Percentiles rank a stretch among this genome's conserved stretches.
These are phyloP conservation scores for Prenolepis imparis DNA, from an alignment of 2,888 invertebrate genomes.

Conservation along the genomic window DNA sequence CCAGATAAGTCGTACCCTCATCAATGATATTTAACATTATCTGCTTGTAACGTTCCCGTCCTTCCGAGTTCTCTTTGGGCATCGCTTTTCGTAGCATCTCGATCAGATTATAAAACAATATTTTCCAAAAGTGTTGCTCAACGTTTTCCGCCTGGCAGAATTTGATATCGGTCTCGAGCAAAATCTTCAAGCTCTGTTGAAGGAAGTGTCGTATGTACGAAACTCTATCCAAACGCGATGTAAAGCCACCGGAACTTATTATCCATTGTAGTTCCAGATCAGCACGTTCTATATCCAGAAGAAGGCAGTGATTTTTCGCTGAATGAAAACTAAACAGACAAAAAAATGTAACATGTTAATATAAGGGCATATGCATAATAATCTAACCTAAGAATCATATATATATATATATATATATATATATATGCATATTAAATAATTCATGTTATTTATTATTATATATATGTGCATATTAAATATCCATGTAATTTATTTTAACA, in stretches of 20 bases:
- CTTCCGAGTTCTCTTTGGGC: conserved; percentile 88
- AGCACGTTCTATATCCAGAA: conserved; percentile 90
- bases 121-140: conserved; percentile 97
- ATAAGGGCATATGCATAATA: not conserved
- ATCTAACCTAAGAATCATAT: not conserved
- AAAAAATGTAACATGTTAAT: not conserved
- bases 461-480: not conserved
- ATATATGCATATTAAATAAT: not conserved
- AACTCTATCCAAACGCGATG: conserved; percentile 90
- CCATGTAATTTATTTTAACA: no score
- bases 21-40: conserved; percentile 91
- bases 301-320: conserved; percentile 88
- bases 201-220: conserved; percentile 89
- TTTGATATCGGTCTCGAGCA: conserved; percentile 93
- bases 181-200: conserved; percentile 90
- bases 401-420: not conserved
- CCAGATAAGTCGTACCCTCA: conserved; percentile 93
- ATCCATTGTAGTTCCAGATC: conserved; percentile 90
- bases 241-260: conserved; percentile 88
- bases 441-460: no score
- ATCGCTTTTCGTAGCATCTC: conserved; percentile 92
- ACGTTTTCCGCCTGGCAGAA: conserved; percentile 95
- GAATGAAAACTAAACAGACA: conserved; percentile 87
- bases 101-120: conserved; percentile 95
- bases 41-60: conserved; percentile 89